Conservation (phyloP, 2,888 invertebrate species). For the Torymus tubicola region DNA sequence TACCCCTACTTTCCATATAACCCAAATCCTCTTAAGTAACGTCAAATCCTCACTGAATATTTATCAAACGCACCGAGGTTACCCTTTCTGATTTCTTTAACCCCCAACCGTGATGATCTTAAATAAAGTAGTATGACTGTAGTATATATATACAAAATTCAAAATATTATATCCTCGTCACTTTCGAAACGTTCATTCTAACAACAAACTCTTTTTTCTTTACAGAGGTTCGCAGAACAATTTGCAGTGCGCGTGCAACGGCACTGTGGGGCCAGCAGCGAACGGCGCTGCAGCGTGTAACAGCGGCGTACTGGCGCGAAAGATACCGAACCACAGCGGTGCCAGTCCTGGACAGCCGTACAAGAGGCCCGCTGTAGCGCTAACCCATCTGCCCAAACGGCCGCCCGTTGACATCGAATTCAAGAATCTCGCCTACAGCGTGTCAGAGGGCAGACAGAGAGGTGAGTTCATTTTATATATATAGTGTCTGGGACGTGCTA, state of each 20-base stretch:
- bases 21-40: no score
- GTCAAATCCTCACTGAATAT: no score
- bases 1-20: no score
- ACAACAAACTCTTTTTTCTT: constrained; percentile 61
- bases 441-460: constrained; percentile 88
- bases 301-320: constrained; percentile 80
- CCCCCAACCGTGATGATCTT: no score
- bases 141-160: no score
- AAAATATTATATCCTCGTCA: no score
- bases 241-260: constrained; percentile 81
- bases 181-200: neutral
- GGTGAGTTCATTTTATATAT: constrained; percentile 74
- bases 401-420: constrained; percentile 95
- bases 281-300: constrained; percentile 71
- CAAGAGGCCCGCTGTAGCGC: constrained; percentile 85
- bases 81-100: no score
- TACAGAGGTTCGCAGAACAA: constrained; percentile 85
- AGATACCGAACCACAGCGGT: constrained; percentile 84
- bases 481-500: neutral
- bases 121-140: no score
- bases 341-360: constrained; percentile 79
- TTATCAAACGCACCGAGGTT: no score
- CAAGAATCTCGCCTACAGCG: constrained; percentile 90
- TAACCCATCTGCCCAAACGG: constrained; percentile 90
- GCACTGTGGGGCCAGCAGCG: constrained; percentile 74